phyloP scores from a whole-genome alignment of 2,888 invertebrate species.

The Xestoiulus laeticollis region DNA sequence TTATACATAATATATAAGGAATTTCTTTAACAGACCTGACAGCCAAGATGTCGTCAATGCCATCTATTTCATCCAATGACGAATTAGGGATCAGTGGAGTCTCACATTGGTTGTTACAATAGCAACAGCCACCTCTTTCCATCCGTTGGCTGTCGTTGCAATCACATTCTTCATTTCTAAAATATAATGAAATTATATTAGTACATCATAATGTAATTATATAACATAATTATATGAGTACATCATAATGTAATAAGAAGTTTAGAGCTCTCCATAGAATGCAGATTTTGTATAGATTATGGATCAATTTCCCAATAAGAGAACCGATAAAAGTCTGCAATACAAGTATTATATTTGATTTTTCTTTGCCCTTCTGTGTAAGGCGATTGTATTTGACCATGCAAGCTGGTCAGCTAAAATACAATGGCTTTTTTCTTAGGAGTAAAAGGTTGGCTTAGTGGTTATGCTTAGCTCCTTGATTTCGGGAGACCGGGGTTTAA shows the following conservation, averaged over 20 bases:
- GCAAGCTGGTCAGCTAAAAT: too few species aligned
- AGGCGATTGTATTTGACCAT: too few species aligned
- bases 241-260: too few species aligned
- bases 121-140: slow-evolving; percentile 33
- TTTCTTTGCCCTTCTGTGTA: too few species aligned
- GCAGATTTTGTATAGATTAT: not conserved
- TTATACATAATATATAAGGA: too few species aligned
- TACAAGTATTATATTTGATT: not conserved
- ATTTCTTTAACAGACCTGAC: slow-evolving; percentile 55
- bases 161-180: slow-evolving; percentile 39
- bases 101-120: slow-evolving; percentile 6
- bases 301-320: not conserved
- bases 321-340: not conserved
- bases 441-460: too few species aligned
- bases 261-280: too few species aligned
- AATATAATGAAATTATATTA: not conserved
- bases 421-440: too few species aligned
- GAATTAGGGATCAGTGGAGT: slow-evolving; percentile 48
- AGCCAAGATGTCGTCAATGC: slow-evolving; percentile 57
- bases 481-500: too few species aligned
- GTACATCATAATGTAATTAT: not conserved
- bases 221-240: too few species aligned
- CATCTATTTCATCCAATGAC: slow-evolving; percentile 57
- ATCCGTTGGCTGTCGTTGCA: slow-evolving; percentile 41
- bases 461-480: too few species aligned